These are phyloP conservation scores for Diloba caeruleocephala DNA, from an alignment of 2,888 invertebrate genomes.

Conservation along the genomic window DNA sequence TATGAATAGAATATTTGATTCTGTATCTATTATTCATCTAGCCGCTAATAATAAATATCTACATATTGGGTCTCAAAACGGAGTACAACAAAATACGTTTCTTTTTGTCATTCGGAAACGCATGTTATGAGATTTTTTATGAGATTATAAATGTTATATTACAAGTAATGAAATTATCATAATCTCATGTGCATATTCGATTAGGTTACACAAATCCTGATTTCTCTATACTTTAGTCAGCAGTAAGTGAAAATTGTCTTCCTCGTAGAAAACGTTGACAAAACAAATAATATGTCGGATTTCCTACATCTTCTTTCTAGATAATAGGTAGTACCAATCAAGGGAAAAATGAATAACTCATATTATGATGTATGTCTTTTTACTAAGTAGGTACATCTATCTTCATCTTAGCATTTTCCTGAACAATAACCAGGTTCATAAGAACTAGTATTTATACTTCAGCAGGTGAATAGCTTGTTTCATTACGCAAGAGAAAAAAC, in stretches of 20 bases:
- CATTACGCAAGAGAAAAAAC: too few species aligned
- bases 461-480: too few species aligned
- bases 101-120: conserved; percentile 10
- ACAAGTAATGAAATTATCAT: conserved; percentile 41
- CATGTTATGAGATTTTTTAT: conserved; percentile 14
- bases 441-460: too few species aligned
- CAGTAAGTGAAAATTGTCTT: conserved; percentile 20
- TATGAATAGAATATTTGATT: too few species aligned
- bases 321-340: too few species aligned
- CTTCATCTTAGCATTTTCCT: too few species aligned
- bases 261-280: conserved; percentile 8
- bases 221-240: conserved; percentile 26
- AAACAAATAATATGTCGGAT: conserved; percentile 6
- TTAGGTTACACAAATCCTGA: conserved; percentile 6
- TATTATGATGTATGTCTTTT: too few species aligned
- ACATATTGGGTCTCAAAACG: conserved; percentile 5
- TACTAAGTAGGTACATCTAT: too few species aligned
- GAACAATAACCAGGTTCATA: too few species aligned
- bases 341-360: too few species aligned
- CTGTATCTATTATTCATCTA: conserved; percentile 3
- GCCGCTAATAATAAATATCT: conserved; percentile 13
- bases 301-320: neutral
- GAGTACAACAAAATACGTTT: conserved; percentile 5
- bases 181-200: conserved; percentile 13
- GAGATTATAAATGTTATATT: conserved; percentile 46